phyloP scores from a whole-genome alignment of 2,888 invertebrate species.

The Falcaria lacertinaria region DNA sequence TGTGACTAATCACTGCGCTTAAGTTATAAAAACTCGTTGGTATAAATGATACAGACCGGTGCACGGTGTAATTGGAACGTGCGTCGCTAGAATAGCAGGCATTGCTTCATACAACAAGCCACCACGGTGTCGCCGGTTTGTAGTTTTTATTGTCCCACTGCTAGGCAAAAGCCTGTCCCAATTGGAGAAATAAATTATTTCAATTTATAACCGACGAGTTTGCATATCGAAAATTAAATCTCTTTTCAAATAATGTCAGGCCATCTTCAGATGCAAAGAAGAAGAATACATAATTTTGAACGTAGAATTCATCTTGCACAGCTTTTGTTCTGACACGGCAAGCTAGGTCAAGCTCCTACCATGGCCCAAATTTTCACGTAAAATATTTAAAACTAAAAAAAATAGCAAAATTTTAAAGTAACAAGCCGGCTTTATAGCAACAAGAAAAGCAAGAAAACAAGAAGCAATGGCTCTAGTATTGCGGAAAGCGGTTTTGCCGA shows the following conservation, averaged over 20 bases:
- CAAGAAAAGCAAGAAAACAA: constrained; percentile 16
- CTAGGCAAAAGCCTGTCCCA: too few relatives aligned
- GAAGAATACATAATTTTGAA: constrained; percentile 30
- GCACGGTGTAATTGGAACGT: too few relatives aligned
- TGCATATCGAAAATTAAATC: neutral
- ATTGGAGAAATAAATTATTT: too few relatives aligned
- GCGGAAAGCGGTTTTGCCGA: constrained; percentile 55
- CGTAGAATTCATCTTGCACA: constrained; percentile 14
- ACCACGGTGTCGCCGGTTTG: too few relatives aligned
- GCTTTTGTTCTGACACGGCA: constrained; percentile 41
- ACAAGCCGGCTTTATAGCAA: constrained; percentile 8
- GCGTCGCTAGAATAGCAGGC: too few relatives aligned
- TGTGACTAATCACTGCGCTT: too few relatives aligned
- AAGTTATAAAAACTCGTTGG: too few relatives aligned
- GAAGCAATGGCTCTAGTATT: constrained; percentile 55
- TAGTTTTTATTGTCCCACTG: too few relatives aligned
- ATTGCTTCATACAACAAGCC: too few relatives aligned
- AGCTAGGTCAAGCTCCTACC: constrained; percentile 36
- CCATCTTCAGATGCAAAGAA: constrained; percentile 16
- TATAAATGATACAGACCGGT: too few relatives aligned
- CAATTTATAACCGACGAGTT: neutral
- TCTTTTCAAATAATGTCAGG: constrained; percentile 1
- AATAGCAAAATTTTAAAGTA: constrained; percentile 35
- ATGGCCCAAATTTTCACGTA: constrained; percentile 65
- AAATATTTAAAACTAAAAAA: constrained; percentile 22